phyloP scores from a whole-genome alignment of 2,888 invertebrate genomes.

The Lepidocyrtinus sp. region DNA sequence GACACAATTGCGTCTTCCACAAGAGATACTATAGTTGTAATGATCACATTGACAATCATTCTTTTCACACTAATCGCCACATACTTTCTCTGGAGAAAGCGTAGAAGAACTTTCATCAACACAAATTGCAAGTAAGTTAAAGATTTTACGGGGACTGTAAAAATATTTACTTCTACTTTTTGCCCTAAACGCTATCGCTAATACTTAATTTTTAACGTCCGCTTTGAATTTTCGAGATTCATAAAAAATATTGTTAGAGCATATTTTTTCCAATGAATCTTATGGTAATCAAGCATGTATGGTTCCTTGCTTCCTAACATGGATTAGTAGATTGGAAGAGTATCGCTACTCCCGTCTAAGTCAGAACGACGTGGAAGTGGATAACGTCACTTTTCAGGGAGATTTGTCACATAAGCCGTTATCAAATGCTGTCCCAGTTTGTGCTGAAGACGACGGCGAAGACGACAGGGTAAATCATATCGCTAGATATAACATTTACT shows the following conservation, averaged over 20 bases:
- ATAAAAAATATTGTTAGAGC: too few relatives aligned
- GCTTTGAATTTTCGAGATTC: too few relatives aligned
- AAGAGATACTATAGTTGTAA: slow-evolving; percentile 62
- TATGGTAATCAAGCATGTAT: too few relatives aligned
- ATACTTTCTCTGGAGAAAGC: slow-evolving; percentile 68
- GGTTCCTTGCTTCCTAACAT: not conserved
- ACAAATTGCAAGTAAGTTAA: slow-evolving; percentile 63
- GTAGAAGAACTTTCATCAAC: slow-evolving; percentile 55
- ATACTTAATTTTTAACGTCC: too few relatives aligned
- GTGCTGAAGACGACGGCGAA: slow-evolving; percentile 48
- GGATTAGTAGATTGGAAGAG: slow-evolving; percentile 62
- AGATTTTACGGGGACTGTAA: too few relatives aligned
- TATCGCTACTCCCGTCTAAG: slow-evolving; percentile 69
- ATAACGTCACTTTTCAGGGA: slow-evolving; percentile 61
- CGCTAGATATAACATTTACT: too few relatives aligned
- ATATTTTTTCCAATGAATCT: too few relatives aligned
- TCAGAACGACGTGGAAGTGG: slow-evolving; percentile 68
- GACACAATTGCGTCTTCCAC: slow-evolving; percentile 22
- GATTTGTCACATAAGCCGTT: slow-evolving; percentile 54
- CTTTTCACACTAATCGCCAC: slow-evolving; percentile 63
- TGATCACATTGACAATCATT: slow-evolving; percentile 64
- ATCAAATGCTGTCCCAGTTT: slow-evolving; percentile 43
- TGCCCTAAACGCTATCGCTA: too few relatives aligned
- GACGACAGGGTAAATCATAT: slow-evolving; percentile 52
- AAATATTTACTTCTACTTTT: not conserved